phyloP scores from a whole-genome alignment of 64 coral and sea anemone genomes.

The Stichodactyla helianthus region DNA sequence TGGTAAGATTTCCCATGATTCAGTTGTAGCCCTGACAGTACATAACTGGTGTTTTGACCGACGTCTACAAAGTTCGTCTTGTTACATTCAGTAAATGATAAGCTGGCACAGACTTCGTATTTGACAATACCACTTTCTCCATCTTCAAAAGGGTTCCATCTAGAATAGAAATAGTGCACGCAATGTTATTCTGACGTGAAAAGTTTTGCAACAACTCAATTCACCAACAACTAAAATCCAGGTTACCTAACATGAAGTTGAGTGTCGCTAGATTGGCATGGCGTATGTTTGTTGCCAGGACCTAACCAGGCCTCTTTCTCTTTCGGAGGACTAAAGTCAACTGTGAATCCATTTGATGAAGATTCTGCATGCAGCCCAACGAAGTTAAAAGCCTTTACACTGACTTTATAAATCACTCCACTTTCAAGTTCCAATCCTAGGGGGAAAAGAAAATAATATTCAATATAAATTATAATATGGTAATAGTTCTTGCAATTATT shows the following conservation, averaged over 20 bases:
- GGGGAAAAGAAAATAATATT: no score
- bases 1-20: slow-evolving; percentile 51
- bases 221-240: no score
- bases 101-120: slow-evolving; percentile 59
- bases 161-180: not conserved
- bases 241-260: slow-evolving; percentile 33
- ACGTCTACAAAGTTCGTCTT: slow-evolving; percentile 17
- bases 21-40: slow-evolving; percentile 42
- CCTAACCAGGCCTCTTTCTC: slow-evolving; percentile 22
- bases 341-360: slow-evolving; percentile 69
- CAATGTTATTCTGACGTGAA: no score
- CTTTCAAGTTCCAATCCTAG: slow-evolving; percentile 55
- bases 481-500: no score
- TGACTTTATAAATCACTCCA: slow-evolving; percentile 42
- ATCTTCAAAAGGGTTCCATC: slow-evolving; percentile 65
- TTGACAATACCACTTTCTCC: slow-evolving; percentile 49
- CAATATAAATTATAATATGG: no score
- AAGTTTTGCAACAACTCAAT: no score
- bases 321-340: slow-evolving; percentile 65
- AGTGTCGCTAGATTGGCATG: slow-evolving; percentile 16
- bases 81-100: slow-evolving; percentile 32
- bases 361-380: slow-evolving; percentile 53
- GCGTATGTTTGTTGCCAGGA: slow-evolving; percentile 13
- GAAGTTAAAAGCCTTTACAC: slow-evolving; percentile 57
- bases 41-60: slow-evolving; percentile 39